phyloP scores from a whole-genome alignment of 2,797 vertebrate genomes.

The Tiaroga cobitis region DNA sequence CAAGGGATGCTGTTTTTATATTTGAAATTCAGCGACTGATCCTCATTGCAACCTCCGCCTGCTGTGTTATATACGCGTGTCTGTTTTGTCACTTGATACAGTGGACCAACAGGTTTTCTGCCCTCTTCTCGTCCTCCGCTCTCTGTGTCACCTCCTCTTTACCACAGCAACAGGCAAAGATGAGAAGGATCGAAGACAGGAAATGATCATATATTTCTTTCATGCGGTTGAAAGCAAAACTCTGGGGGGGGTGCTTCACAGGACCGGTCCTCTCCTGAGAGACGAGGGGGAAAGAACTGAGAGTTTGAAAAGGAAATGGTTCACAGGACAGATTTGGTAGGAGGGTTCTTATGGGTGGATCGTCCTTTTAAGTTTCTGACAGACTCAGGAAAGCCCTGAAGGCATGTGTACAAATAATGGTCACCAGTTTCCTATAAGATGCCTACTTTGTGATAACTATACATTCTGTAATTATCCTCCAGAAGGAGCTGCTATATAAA shows the following conservation, averaged over 20 bases:
- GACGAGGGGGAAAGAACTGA: conserved; percentile 25
- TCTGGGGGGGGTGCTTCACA: conserved; percentile 39
- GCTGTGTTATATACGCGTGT: not conserved
- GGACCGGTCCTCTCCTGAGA: conserved; percentile 13
- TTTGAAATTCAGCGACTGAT: not conserved
- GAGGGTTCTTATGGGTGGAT: conserved; percentile 28
- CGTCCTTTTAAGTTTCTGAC: conserved; percentile 22
- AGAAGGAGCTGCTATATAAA: not conserved
- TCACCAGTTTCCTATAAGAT: conserved; percentile 48
- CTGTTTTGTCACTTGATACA: conserved; percentile 53
- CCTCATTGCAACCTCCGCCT: not conserved
- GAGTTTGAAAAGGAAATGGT: conserved; percentile 26
- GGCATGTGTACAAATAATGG: conserved; percentile 40
- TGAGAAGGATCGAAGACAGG: conserved; percentile 12
- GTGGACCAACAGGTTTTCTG: conserved; percentile 52
- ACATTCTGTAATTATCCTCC: not conserved
- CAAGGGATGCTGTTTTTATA: not conserved
- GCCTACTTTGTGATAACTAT: conserved; percentile 23
- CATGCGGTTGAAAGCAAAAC: conserved; percentile 34
- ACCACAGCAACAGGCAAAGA: conserved; percentile 39
- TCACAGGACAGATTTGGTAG: conserved; percentile 22
- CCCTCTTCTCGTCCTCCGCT: conserved; percentile 4
- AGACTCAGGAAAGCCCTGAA: conserved; percentile 45
- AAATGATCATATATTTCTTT: conserved; percentile 38
- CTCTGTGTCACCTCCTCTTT: conserved; percentile 44